Evolutionary conservation across 2,797 vertebrate species (phyloP).

Genomic region (Meda fulgida): DNA sequence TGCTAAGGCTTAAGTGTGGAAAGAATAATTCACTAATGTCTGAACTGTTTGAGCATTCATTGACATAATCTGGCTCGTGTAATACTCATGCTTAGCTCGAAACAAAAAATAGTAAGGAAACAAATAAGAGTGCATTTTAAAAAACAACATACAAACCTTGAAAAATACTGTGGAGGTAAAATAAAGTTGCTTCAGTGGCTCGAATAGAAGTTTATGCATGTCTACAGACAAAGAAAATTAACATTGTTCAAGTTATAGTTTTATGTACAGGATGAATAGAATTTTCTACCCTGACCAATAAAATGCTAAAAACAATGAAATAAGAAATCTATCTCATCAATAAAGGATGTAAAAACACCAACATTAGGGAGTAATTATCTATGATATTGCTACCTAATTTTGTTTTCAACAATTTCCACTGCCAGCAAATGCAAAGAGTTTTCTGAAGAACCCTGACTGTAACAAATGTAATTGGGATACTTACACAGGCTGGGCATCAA

Average conservation of each 20-base stretch:
- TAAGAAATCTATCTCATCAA: not conserved
- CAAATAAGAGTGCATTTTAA: not conserved
- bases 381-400: not conserved
- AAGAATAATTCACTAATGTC: conserved; percentile 19
- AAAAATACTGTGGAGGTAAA: conserved; percentile 91
- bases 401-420: not conserved
- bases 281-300: not conserved
- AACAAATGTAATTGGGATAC: conserved; percentile 55
- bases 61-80: not conserved
- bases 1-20: not conserved
- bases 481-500: conserved; percentile 83
- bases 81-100: not conserved
- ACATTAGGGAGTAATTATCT: not conserved
- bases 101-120: not conserved
- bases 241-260: not conserved
- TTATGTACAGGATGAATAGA: not conserved
- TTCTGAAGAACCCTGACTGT: not conserved
- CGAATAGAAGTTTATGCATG: conserved; percentile 80
- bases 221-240: conserved; percentile 74
- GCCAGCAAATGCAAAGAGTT: not conserved
- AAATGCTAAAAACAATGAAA: not conserved
- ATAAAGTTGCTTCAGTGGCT: conserved; percentile 88
- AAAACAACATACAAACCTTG: conserved; percentile 80
- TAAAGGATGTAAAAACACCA: not conserved
- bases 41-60: conserved; percentile 12